Percentiles rank a stretch among this genome's conserved stretches.
phyloP scores from a whole-genome alignment of 1,140 invertebrate species.

The Ceratina japonica region DNA sequence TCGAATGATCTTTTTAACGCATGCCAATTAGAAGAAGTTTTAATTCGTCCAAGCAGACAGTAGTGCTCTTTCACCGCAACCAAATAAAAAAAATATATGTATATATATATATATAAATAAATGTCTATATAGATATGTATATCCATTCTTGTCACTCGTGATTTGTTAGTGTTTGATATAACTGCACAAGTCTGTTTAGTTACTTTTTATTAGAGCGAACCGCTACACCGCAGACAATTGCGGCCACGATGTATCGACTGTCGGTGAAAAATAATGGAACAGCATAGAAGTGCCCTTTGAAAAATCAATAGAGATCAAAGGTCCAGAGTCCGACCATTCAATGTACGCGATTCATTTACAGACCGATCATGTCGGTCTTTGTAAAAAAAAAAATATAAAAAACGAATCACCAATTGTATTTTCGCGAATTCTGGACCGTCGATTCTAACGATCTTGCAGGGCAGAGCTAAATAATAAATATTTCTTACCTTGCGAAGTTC shows the following conservation, averaged over 20 bases:
- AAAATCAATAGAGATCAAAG: conserved; percentile 69
- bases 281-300: conserved; percentile 71
- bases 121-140: conserved; percentile 39
- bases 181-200: conserved; percentile 77
- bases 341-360: neutral
- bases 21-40: conserved; percentile 79
- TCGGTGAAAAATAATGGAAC: conserved; percentile 68
- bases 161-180: conserved; percentile 79
- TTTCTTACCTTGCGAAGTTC: conserved; percentile 92
- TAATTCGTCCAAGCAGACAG: conserved; percentile 78
- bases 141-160: conserved; percentile 64
- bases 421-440: conserved; percentile 30
- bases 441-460: conserved; percentile 71
- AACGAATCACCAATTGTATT: neutral
- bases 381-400: neutral
- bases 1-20: conserved; percentile 77
- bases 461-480: conserved; percentile 58
- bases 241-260: conserved; percentile 65
- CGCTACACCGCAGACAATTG: conserved; percentile 60
- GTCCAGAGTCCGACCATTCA: neutral
- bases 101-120: conserved; percentile 9
- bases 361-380: neutral
- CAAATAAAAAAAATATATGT: conserved; percentile 58
- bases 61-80: conserved; percentile 79
- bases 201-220: conserved; percentile 62